These are phyloP conservation scores for Thamnophis sirtalis DNA, from an alignment of 2,113 vertebrate species.

Conservation along the genomic window DNA sequence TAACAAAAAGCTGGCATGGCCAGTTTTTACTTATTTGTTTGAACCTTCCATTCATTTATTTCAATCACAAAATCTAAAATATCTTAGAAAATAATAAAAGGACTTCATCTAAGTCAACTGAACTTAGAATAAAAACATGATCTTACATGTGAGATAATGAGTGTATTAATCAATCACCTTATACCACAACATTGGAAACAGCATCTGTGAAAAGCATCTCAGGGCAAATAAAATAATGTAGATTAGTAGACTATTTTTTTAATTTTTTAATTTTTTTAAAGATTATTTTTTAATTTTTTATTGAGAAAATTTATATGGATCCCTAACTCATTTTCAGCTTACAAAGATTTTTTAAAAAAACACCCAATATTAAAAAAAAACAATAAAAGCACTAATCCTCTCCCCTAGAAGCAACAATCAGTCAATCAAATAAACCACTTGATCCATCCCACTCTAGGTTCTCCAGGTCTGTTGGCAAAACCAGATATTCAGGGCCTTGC, in stretches of 20 bases:
- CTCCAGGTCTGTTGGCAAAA: background rate
- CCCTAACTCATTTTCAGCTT: too few species aligned
- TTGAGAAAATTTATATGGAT: too few species aligned
- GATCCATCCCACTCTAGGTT: background rate
- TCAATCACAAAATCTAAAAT: background rate
- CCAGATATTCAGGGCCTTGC: background rate
- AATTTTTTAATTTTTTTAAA: too few species aligned
- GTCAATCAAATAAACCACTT: background rate
- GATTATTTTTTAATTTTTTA: background rate
- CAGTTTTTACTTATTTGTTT: background rate
- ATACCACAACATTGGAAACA: background rate
- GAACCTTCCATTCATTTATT: background rate
- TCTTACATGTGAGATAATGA: background rate
- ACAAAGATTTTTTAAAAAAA: too few species aligned
- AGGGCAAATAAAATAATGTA: background rate
- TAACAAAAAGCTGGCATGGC: background rate
- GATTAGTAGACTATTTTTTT: background rate
- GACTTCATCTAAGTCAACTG: background rate
- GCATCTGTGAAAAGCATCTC: accelerated
- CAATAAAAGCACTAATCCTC: too few species aligned
- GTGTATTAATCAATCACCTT: background rate
- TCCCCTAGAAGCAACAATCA: too few species aligned
- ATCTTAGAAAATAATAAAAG: background rate
- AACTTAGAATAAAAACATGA: background rate
- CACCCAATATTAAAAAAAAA: too few species aligned